Conservation (phyloP, 2,113 vertebrate genomes). For the Semicossyphus pulcher region DNA sequence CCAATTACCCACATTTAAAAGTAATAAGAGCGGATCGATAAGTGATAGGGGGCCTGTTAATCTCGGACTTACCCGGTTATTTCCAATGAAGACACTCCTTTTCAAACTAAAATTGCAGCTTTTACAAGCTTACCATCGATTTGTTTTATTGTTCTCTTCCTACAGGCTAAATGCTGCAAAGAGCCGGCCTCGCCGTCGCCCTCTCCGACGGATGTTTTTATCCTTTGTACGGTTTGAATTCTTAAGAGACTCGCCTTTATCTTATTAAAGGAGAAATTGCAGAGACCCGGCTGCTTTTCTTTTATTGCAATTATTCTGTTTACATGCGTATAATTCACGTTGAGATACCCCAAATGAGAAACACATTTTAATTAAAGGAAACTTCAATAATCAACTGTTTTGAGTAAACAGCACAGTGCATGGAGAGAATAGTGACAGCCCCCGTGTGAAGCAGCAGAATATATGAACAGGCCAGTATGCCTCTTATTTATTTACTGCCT, state of each 20-base stretch:
- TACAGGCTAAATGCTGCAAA: conserved; percentile 52
- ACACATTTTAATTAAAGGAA: conserved; percentile 46
- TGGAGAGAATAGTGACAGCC: conserved; percentile 24
- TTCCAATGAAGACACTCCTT: conserved; percentile 61
- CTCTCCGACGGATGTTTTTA: conserved; percentile 31
- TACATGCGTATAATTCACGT: conserved; percentile 23
- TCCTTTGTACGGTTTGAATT: conserved; percentile 44
- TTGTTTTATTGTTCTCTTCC: conserved; percentile 70
- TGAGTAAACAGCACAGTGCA: conserved; percentile 12
- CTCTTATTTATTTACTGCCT: conserved; percentile 62
- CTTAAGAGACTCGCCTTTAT: conserved; percentile 33
- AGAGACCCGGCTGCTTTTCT: neutral
- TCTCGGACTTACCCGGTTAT: conserved; percentile 65
- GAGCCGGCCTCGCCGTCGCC: conserved; percentile 32
- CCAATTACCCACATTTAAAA: conserved; percentile 81
- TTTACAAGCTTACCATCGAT: conserved; percentile 73
- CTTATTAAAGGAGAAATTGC: conserved; percentile 33
- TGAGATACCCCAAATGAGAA: conserved; percentile 25
- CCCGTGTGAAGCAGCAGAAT: conserved; percentile 28
- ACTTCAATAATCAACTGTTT: conserved; percentile 15
- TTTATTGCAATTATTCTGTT: conserved; percentile 29
- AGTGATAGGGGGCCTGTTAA: conserved; percentile 71
- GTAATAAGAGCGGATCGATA: conserved; percentile 80
- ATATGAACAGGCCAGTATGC: too few species aligned
- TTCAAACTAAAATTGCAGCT: conserved; percentile 61